phyloP scores from a whole-genome alignment of 1,140 invertebrate species.

The Muscidifurax raptorellus region DNA sequence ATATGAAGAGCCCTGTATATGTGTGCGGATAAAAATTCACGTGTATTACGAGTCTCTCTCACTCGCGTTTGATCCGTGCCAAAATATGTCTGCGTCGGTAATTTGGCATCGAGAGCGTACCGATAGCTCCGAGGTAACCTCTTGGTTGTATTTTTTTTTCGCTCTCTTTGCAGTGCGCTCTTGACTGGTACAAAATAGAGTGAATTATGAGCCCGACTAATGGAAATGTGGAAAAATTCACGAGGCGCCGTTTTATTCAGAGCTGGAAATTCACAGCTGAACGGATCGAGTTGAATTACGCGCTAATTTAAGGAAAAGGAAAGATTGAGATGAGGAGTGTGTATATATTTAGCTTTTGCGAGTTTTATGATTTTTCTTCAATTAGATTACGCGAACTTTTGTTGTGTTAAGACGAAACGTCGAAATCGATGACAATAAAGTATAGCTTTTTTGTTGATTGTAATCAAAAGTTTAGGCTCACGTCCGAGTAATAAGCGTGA shows the following conservation, averaged over 20 bases:
- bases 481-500: too few species aligned
- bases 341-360: neutral
- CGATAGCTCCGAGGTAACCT: neutral
- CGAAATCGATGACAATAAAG: too few species aligned
- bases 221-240: neutral
- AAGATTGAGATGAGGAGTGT: neutral
- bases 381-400: too few species aligned
- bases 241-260: neutral
- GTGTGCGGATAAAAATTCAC: too few species aligned
- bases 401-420: too few species aligned
- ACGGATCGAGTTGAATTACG: neutral
- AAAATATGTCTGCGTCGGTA: conserved; percentile 1
- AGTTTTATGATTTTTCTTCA: neutral
- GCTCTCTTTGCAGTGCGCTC: neutral
- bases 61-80: neutral
- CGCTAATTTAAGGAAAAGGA: neutral
- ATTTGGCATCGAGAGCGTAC: neutral
- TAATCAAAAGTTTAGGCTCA: too few species aligned
- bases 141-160: neutral
- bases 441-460: too few species aligned
- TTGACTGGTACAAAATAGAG: neutral
- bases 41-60: neutral
- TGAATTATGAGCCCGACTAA: conserved; percentile 7
- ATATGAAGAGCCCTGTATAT: too few species aligned
- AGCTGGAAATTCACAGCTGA: neutral